Evolutionary conservation across 2,797 vertebrate genomes (phyloP), one percentile per base, ranked within the genome.

Genomic region (Typhlichthys subterraneus): DNA sequence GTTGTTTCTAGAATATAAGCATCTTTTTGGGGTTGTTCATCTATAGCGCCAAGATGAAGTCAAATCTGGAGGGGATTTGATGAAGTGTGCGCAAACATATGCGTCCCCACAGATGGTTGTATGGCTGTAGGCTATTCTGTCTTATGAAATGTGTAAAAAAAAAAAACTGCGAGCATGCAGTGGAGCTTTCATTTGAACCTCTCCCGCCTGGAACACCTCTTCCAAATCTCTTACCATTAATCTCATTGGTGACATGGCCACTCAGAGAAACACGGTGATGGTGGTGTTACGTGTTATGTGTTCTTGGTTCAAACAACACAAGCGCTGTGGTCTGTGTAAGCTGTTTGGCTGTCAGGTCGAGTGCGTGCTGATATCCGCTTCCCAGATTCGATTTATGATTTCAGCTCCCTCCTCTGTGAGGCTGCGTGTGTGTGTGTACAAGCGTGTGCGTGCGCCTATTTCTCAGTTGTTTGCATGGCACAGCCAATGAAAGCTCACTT

Each of bases 401-500:
- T 70, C 63, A 59, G 45, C 62, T 74, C 31, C 53, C 49, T 29
- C 12, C 10, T 53, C 59, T 59, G 59, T 64, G 49, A 50, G 59
- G 55, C 60, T 29, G 12, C 57, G 67, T 42, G 14, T 55, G 33
- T 51, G 14, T 33, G 5, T 47, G 53, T 33, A 1, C 5, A n/a
- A n/a, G n/a, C n/a, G n/a, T n/a, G n/a, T n/a, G n/a, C n/a, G 63
- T 48, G 56, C 45, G 51, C 65, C 38, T 33, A 58, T 68, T 72
- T 73, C 53, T 19, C 29, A 23, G 42, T 64, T 61, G 51, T 75
- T 60, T 58, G 57, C 49, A 45, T 23, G 53, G 57, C 52, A 51
- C 52, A 73, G 72, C 76, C 77, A 76, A 76, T 67, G 59, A 77
- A 80, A 79, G 72, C 77, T 65, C 45, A 57, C 62, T 84, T 70